phyloP scores from a whole-genome alignment of 2,797 vertebrate species.

The Anomalospiza imberbis region DNA sequence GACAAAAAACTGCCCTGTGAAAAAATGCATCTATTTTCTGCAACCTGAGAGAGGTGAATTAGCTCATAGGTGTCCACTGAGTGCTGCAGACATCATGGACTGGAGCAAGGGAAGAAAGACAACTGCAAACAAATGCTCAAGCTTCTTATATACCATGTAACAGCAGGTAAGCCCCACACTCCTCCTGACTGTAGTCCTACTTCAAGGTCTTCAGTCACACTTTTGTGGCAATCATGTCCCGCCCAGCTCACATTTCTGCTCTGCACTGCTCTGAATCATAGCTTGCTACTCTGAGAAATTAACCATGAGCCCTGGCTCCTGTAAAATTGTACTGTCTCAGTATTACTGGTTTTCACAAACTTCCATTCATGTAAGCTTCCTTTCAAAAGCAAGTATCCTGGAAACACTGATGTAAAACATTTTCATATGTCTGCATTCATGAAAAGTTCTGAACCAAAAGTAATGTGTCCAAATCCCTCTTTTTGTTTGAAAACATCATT shows the following conservation, averaged over 20 bases:
- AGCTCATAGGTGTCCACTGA: neutral
- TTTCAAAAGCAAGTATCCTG: neutral
- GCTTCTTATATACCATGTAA: neutral
- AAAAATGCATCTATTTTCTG: neutral
- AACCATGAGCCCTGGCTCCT: neutral
- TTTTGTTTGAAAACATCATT: constrained; percentile 44
- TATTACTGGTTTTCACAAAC: neutral
- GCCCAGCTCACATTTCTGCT: neutral
- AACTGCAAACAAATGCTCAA: neutral
- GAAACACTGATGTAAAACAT: constrained; percentile 8
- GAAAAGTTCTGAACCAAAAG: constrained; percentile 27
- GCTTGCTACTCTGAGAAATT: neutral
- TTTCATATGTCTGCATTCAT: constrained; percentile 15
- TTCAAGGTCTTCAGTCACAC: neutral
- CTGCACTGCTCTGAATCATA: neutral
- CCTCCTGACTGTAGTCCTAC: neutral
- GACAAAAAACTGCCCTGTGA: neutral
- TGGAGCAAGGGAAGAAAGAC: neutral
- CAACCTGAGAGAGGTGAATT: neutral
- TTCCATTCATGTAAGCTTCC: neutral
- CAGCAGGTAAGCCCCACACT: neutral
- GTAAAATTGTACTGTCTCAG: neutral
- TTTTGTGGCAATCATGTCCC: neutral
- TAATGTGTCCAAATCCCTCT: constrained; percentile 3
- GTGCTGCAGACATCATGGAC: neutral